phyloP scores from a whole-genome alignment of 2,888 invertebrate species.

The Acrocyrtus sp. region DNA sequence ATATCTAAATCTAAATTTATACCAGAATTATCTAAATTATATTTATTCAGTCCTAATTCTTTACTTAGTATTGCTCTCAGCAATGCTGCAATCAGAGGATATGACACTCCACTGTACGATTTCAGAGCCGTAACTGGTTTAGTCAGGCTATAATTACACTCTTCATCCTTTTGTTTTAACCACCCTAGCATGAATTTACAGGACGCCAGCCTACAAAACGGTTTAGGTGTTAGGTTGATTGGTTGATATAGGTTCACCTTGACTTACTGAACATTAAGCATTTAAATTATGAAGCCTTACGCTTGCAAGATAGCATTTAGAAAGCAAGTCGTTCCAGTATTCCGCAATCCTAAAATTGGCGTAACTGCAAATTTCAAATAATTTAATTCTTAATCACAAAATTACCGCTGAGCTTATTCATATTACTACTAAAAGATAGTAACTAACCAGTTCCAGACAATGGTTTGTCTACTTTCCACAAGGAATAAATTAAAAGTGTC shows the following conservation, averaged over 20 bases:
- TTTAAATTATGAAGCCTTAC: too few species aligned
- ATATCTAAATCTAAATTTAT: too few species aligned
- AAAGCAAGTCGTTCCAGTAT: constrained; percentile 93
- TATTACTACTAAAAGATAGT: too few species aligned
- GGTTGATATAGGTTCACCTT: too few species aligned
- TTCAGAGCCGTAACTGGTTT: constrained; percentile 63
- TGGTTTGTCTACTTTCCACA: constrained; percentile 17
- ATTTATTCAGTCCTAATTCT: too few species aligned
- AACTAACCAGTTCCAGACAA: too few species aligned
- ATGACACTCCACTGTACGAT: constrained; percentile 62
- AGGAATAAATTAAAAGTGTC: constrained; percentile 15
- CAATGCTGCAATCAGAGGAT: constrained; percentile 76
- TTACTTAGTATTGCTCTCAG: constrained; percentile 80
- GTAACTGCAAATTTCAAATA: neutral
- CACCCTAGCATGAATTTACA: constrained; percentile 86
- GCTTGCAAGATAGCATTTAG: constrained; percentile 91
- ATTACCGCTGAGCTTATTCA: neutral
- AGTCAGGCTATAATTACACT: neutral
- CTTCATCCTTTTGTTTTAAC: constrained; percentile 70
- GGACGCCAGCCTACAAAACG: too few species aligned
- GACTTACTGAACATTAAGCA: too few species aligned
- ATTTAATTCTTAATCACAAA: too few species aligned
- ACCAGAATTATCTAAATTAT: too few species aligned
- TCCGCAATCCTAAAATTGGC: constrained; percentile 76
- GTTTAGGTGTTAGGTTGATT: too few species aligned